Base-by-base conservation (phyloP, 2,888 invertebrate species). In the Fragum fragum region DNA sequence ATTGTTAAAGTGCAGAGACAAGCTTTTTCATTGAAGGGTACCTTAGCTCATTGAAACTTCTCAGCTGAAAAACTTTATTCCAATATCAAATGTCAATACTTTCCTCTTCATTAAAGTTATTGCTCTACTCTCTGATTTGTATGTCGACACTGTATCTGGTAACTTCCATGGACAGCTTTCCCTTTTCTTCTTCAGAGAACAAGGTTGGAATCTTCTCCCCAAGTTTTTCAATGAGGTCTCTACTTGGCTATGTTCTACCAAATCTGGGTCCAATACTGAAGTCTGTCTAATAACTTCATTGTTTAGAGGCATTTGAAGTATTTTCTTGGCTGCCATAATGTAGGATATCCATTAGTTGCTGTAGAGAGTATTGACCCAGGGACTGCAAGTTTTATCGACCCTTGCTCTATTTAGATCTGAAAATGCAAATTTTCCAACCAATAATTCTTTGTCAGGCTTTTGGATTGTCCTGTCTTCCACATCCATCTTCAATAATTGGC, bases 361-460 rank as follows among this genome's bases (percentile, higher is more conserved):
- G 55, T 77, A 77, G 39, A 77, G 42, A 26, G 21, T 52, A 32
- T 9, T 63, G 14, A 77, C 72, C 77, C 77, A 77, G 52, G 59
- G 53, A 36, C 52, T 28, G 55, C 72, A 77, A 53, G 26, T 32
- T 66, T 71, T 77, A 21, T 77, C 77, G 11, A 77, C 9, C n/a
- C 76, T 55, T 16, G 76, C 76, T 42, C 71, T 77, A 55, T 77
- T 77, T 55, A 77, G n/a, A 16, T 29, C 63, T 36, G 52, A 53
- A 47, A 29, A 77, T 36, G 77, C 77, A 69, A 36, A 80, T 21
- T 73, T 68, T n/a, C 80, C 80, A 18, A 80, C 80, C 18, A 18
- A 11, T 26, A 80, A 18, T 14, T 80, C 76, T 18, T 76, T 80
- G 69, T 80, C 76, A 28, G 73, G 18, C 32, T 80, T 80, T 29